phyloP scores from a whole-genome alignment of 2,797 vertebrate genomes.

The Gambelia wislizenii region DNA sequence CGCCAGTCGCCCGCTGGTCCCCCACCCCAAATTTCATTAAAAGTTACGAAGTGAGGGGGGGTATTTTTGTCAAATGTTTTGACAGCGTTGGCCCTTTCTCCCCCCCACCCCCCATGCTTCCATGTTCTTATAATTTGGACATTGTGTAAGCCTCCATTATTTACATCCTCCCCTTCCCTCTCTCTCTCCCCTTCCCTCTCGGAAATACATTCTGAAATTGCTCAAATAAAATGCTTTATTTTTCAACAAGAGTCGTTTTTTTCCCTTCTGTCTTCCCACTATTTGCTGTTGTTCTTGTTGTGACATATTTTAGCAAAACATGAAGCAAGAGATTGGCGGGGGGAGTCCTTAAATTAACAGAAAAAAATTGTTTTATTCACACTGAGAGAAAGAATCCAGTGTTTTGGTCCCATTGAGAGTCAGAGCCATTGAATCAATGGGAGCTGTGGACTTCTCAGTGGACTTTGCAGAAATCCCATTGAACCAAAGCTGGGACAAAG shows the following conservation, averaged over 20 bases:
- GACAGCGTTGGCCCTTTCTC: not conserved
- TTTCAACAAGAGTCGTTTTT: constrained; percentile 76
- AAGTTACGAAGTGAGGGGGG: not conserved
- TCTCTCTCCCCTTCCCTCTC: not conserved
- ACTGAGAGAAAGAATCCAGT: too few relatives aligned
- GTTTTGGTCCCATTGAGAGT: too few relatives aligned
- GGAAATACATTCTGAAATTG: constrained; percentile 21
- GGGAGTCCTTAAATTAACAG: not conserved
- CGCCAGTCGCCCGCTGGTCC: not conserved
- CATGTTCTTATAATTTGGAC: constrained; percentile 33
- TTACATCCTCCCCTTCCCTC: not conserved
- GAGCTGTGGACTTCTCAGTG: too few relatives aligned
- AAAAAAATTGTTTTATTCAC: not conserved
- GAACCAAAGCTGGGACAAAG: too few relatives aligned
- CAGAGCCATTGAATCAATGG: too few relatives aligned
- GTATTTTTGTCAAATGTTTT: constrained; percentile 26
- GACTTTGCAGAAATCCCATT: too few relatives aligned
- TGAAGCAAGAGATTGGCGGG: not conserved
- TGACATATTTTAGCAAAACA: not conserved
- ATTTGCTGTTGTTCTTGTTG: not conserved
- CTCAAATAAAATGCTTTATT: constrained; percentile 84
- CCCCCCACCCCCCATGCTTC: too few relatives aligned
- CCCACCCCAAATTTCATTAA: not conserved
- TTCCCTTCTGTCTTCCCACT: constrained; percentile 5
- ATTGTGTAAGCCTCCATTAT: constrained; percentile 51